Conservation (phyloP, 1,140 invertebrate species). For the Drosophila auraria region DNA sequence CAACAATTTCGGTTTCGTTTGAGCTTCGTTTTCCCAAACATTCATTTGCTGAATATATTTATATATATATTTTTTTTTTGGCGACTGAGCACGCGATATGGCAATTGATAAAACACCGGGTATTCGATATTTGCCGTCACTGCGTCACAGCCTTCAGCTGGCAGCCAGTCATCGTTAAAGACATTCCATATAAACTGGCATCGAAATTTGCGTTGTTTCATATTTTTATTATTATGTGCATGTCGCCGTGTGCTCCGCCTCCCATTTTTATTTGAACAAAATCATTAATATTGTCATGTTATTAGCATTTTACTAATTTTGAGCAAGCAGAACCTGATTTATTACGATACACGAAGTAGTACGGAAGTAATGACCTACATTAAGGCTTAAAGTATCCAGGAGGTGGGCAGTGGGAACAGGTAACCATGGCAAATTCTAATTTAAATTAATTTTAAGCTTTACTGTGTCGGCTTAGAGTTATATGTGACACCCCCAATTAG, state of each 20-base stretch:
- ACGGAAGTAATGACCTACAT: slow-evolving; percentile 42
- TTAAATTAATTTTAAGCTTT: neutral
- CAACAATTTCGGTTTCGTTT: slow-evolving; percentile 49
- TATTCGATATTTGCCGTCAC: slow-evolving; percentile 78
- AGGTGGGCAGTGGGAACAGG: neutral
- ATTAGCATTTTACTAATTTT: slow-evolving; percentile 78
- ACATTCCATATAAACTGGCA: slow-evolving; percentile 30
- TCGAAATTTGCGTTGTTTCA: slow-evolving; percentile 53
- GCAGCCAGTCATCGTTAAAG: slow-evolving; percentile 45
- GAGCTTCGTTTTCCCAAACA: slow-evolving; percentile 16
- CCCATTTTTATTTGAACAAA: slow-evolving; percentile 30
- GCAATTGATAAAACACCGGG: slow-evolving; percentile 82
- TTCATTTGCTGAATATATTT: slow-evolving; percentile 45
- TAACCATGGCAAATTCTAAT: no score
- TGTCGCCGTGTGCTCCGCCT: neutral
- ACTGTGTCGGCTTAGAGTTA: neutral
- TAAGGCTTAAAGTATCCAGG: neutral
- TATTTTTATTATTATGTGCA: slow-evolving; percentile 59
- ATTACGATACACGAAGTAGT: slow-evolving; percentile 35
- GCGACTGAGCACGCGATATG: slow-evolving; percentile 69
- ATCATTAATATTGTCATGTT: slow-evolving; percentile 80
- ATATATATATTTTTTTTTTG: slow-evolving; percentile 37
- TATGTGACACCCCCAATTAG: no score
- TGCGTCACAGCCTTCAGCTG: slow-evolving; percentile 7
- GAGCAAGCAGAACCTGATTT: slow-evolving; percentile 70